These are phyloP conservation scores for Mimumesa dahlbomi DNA, from an alignment of 2,888 invertebrate species.

Conservation along the genomic window DNA sequence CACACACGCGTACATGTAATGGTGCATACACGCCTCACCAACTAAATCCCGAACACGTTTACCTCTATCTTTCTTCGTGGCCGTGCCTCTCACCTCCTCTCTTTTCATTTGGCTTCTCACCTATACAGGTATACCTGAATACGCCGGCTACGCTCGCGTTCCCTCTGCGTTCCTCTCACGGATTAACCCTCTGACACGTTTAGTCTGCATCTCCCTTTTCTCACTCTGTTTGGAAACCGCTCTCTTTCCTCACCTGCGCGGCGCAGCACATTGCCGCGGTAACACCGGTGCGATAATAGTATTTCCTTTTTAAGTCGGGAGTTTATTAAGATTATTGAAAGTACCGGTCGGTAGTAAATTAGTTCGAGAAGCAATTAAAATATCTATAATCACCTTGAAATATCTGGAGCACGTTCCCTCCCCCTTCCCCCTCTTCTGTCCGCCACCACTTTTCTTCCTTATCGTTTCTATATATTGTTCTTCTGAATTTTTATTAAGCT, in stretches of 20 bases:
- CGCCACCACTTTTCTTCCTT: neutral
- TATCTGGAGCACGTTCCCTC: conserved; percentile 8
- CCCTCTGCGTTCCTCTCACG: conserved; percentile 30
- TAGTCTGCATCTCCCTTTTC: conserved; percentile 2
- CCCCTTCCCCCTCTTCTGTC: neutral
- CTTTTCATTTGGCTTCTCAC: conserved; percentile 47
- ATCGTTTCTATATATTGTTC: neutral
- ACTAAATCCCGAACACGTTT: conserved; percentile 33
- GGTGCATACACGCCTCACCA: conserved; percentile 1
- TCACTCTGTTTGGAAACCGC: neutral
- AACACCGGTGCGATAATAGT: conserved; percentile 28
- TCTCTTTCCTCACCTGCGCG: conserved; percentile 30
- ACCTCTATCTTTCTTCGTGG: conserved; percentile 21
- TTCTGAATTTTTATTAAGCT: neutral
- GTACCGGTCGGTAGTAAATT: conserved; percentile 25
- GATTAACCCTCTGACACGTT: conserved; percentile 3
- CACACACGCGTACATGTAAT: conserved; percentile 15
- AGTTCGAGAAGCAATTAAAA: conserved; percentile 33
- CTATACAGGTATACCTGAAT: conserved; percentile 34
- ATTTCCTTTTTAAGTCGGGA: conserved; percentile 27
- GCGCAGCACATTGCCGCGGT: neutral
- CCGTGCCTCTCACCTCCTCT: neutral
- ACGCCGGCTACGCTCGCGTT: conserved; percentile 34
- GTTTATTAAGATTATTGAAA: conserved; percentile 49
- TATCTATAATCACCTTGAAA: conserved; percentile 26